Evolutionary conservation across 2,113 vertebrate species (phyloP).

Genomic region (Phoenicopterus ruber): DNA sequence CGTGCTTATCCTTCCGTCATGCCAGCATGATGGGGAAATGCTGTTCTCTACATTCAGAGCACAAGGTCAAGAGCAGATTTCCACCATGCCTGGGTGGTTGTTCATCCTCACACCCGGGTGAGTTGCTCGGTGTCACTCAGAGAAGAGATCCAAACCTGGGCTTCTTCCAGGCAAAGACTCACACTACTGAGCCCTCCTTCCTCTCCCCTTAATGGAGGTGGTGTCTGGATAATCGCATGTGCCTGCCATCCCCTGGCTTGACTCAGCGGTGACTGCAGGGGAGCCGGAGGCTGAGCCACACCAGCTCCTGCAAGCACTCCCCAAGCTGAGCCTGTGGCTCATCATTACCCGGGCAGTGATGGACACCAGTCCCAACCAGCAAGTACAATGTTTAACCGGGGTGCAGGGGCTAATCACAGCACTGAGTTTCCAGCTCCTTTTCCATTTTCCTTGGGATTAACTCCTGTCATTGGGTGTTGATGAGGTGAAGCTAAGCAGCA

Average conservation of each 20-base stretch:
- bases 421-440: neutral
- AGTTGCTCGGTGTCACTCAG: neutral
- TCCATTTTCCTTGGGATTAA: neutral
- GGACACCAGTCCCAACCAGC: neutral
- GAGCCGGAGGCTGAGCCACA: neutral
- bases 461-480: neutral
- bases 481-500: neutral
- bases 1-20: neutral
- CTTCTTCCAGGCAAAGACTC: neutral
- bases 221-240: neutral
- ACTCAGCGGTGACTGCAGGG: neutral
- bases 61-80: neutral
- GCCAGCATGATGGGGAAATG: neutral
- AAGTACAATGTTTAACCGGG: neutral
- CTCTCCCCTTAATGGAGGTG: neutral
- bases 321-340: neutral
- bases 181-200: neutral
- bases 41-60: neutral
- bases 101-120: fast-evolving
- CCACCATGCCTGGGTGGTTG: neutral
- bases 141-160: neutral
- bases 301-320: neutral
- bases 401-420: neutral
- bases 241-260: neutral
- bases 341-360: fast-evolving